Conservation (phyloP, 92 coral and sea anemone genomes). For the Montipora capitata region DNA sequence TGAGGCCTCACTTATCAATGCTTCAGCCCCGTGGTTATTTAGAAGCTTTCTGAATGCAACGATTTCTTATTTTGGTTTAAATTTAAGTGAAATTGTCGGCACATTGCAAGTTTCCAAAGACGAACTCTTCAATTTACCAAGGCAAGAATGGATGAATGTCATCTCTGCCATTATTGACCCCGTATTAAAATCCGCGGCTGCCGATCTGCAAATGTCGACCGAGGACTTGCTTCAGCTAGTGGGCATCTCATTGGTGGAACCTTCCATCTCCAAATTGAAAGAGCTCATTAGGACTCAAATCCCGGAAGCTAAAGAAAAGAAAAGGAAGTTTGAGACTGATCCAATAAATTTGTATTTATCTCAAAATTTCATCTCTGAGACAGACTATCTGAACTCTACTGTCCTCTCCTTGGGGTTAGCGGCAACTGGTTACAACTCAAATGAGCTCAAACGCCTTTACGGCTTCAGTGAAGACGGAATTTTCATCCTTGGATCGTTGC, state of each 20-base stretch:
- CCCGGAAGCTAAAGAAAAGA: conserved; percentile 16
- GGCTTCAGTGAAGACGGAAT: conserved; percentile 3
- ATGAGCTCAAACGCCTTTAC: conserved; percentile 51
- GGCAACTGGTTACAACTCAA: conserved; percentile 35
- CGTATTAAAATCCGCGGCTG: conserved; percentile 56
- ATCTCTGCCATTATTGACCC: conserved; percentile 56
- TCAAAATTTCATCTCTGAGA: conserved; percentile 50
- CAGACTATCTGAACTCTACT: conserved; percentile 35
- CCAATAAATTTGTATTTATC: conserved; percentile 53
- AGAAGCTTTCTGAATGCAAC: conserved; percentile 73
- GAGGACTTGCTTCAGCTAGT: conserved; percentile 46
- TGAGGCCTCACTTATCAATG: conserved; percentile 6
- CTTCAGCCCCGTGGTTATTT: conserved; percentile 47
- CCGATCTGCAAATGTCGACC: conserved; percentile 46
- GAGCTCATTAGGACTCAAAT: conserved; percentile 27
- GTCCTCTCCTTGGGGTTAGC: conserved; percentile 51
- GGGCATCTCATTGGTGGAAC: conserved; percentile 41
- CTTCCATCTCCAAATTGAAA: conserved; percentile 69
- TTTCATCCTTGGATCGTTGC: conserved; percentile 37
- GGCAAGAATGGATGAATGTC: conserved; percentile 60
- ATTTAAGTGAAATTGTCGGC: conserved; percentile 38
- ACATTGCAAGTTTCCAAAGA: conserved; percentile 43
- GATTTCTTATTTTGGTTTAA: conserved; percentile 51
- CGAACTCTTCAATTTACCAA: conserved; percentile 64
- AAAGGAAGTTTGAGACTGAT: conserved; percentile 69